Percentiles rank a stretch among this genome's conserved stretches.
Conservation (phyloP, 1,140 invertebrate species). For the Pseudomyrmex dendroicus region DNA sequence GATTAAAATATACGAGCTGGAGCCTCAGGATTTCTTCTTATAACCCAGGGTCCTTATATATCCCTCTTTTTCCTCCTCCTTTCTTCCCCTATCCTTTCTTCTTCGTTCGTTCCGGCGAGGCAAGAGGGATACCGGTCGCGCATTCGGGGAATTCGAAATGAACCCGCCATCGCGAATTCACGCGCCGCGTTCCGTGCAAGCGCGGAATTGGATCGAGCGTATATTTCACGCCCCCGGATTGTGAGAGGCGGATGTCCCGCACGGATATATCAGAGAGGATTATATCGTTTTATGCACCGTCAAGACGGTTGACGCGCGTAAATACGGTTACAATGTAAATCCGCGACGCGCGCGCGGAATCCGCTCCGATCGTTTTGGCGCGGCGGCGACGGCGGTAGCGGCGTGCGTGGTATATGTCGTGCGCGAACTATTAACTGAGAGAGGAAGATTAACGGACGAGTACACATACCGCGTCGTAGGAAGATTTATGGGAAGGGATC, state of each 20-base stretch:
- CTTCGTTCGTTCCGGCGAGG: neutral
- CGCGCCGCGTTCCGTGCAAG: constrained; percentile 52
- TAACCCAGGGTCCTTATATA: constrained; percentile 75
- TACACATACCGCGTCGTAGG: neutral
- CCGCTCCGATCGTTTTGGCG: neutral
- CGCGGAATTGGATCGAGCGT: constrained; percentile 69
- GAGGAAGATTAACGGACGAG: constrained; percentile 42
- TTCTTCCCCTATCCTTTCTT: neutral
- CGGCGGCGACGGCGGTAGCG: too few relatives aligned
- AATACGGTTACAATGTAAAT: constrained; percentile 55
- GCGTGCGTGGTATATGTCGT: neutral
- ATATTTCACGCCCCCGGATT: constrained; percentile 67
- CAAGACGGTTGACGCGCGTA: constrained; percentile 48
- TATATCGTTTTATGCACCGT: constrained; percentile 47
- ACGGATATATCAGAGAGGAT: constrained; percentile 57
- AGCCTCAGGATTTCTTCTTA: constrained; percentile 82
- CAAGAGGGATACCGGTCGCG: constrained; percentile 64
- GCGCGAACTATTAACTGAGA: constrained; percentile 41
- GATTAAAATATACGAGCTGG: constrained; percentile 84
- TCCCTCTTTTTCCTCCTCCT: neutral
- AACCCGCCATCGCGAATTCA: constrained; percentile 74
- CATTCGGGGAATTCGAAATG: constrained; percentile 84
- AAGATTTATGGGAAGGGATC: constrained; percentile 22
- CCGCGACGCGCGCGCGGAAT: constrained; percentile 2
- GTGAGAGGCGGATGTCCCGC: constrained; percentile 33